Conservation (phyloP, 2,113 vertebrate species). For the Rattus rattus region DNA sequence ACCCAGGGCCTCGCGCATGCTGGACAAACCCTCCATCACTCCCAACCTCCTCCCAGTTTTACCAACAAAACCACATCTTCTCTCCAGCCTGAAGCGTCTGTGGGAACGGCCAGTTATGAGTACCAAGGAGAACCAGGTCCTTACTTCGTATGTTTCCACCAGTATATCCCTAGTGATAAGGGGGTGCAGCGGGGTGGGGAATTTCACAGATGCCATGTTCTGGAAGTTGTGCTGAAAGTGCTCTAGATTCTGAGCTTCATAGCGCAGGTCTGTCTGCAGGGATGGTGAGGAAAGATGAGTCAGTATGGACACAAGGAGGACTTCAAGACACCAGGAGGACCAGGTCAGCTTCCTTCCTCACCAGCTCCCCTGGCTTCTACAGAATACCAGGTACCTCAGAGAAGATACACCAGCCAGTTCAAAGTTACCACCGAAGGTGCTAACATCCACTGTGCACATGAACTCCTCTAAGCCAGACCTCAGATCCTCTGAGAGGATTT, state of each 20-base stretch:
- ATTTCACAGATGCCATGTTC: constrained; percentile 91
- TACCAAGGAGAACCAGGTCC: constrained; percentile 9
- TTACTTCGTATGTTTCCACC: constrained; percentile 96
- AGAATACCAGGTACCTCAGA: background rate
- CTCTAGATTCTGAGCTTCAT: constrained; percentile 95
- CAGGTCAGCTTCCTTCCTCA: too few relatives aligned
- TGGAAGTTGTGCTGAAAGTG: constrained; percentile 93
- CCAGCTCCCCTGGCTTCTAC: background rate
- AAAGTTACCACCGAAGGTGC: fast-evolving
- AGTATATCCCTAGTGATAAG: constrained; percentile 93
- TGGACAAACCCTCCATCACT: too few relatives aligned
- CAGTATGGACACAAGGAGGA: background rate
- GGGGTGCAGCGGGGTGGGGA: constrained; percentile 93
- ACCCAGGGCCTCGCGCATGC: background rate
- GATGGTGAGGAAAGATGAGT: background rate
- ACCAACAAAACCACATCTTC: background rate
- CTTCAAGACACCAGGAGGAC: background rate
- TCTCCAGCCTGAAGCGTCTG: background rate
- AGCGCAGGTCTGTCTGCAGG: constrained; percentile 94
- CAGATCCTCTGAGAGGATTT: background rate
- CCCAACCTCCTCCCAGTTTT: background rate
- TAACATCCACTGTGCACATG: fast-evolving
- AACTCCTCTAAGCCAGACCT: background rate
- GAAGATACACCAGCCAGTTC: background rate
- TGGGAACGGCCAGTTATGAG: background rate